A percentile compares a stretch with the other conserved stretches of the same genome.
phyloP scores from a whole-genome alignment of 2,113 vertebrate genomes.

The Oreochromis aureus region DNA sequence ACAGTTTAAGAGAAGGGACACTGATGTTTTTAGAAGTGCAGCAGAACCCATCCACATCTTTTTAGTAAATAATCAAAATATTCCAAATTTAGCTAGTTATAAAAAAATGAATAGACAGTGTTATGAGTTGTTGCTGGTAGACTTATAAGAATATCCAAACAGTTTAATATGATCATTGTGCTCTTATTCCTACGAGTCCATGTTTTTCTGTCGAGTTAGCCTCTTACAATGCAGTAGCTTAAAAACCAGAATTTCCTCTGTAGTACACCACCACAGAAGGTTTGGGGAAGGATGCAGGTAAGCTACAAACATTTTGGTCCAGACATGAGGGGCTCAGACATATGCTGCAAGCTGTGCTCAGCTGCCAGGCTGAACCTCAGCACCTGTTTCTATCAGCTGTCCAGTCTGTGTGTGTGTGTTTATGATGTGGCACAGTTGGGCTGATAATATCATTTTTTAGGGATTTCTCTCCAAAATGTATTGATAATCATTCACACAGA shows the following conservation, averaged over 20 bases:
- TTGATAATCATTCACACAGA: not conserved
- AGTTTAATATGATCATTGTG: not conserved
- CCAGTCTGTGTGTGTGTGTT: slow-evolving; percentile 8
- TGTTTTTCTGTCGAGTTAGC: not conserved
- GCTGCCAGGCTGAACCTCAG: slow-evolving; percentile 30
- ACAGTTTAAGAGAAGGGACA: not conserved
- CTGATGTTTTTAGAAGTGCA: not conserved
- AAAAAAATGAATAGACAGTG: not conserved
- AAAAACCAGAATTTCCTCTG: not conserved
- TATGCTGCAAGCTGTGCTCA: slow-evolving; percentile 49
- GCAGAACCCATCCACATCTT: not conserved
- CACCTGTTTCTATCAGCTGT: slow-evolving; percentile 60
- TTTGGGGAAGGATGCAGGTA: slow-evolving; percentile 32
- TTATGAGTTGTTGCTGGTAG: not conserved
- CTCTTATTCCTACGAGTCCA: not conserved
- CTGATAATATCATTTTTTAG: not conserved
- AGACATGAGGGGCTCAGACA: slow-evolving; percentile 26
- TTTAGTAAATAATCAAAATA: not conserved
- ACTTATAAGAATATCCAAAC: not conserved
- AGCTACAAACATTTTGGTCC: slow-evolving; percentile 17
- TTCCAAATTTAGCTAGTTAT: not conserved
- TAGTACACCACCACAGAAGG: not conserved
- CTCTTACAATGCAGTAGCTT: not conserved
- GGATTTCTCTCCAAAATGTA: not conserved
- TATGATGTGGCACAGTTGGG: not conserved